Conservation (phyloP, 1,140 invertebrate species). For the Drosophila azteca region DNA sequence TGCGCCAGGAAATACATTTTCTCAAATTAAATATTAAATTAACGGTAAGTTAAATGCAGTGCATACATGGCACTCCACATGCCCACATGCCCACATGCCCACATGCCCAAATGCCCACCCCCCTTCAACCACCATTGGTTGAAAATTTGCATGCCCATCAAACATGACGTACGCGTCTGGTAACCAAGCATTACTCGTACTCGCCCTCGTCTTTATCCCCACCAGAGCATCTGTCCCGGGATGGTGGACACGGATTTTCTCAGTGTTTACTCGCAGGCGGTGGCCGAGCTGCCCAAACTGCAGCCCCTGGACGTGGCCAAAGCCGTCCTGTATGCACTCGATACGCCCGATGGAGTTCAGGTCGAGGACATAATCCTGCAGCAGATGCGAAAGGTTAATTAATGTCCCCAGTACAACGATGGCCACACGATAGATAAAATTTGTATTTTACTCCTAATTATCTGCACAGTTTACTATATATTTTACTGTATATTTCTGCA, state of each 20-base stretch:
- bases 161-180: constrained; percentile 43
- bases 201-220: constrained; percentile 11
- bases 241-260: constrained; percentile 86
- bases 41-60: constrained; percentile 83
- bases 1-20: constrained; percentile 86
- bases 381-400: constrained; percentile 67
- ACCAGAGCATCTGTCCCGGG: constrained; percentile 86
- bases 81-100: background rate
- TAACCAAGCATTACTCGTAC: background rate
- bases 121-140: no score
- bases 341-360: constrained; percentile 85
- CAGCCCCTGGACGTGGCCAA: constrained; percentile 84
- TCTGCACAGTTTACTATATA: no score
- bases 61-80: constrained; percentile 53
- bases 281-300: constrained; percentile 83
- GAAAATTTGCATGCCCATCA: constrained; percentile 43
- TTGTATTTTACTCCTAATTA: no score
- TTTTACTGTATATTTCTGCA: no score
- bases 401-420: background rate
- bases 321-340: constrained; percentile 84
- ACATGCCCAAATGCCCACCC: background rate
- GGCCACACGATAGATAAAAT: no score
- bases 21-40: constrained; percentile 85
- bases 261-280: constrained; percentile 75
- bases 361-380: constrained; percentile 80